A percentile compares a stretch with the other conserved stretches of the same genome.
These are phyloP conservation scores for Hoplodrina ambigua DNA, from an alignment of 2,888 invertebrate species.

Conservation along the genomic window DNA sequence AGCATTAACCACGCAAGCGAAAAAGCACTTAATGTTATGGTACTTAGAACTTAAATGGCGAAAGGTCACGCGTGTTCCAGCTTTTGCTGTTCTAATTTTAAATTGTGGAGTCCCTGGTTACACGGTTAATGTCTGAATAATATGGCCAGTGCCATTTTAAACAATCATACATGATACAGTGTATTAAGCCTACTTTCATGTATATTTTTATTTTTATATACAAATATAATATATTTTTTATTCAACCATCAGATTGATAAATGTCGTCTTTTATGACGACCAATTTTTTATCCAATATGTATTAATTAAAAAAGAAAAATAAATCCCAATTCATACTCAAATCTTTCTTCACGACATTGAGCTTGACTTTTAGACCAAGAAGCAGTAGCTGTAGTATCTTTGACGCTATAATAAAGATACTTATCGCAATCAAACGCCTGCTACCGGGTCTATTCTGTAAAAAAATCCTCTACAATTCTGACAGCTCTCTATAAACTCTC, in stretches of 20 bases:
- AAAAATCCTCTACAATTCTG: no score
- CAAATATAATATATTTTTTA: no score
- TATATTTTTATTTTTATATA: no score
- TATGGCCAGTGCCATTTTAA: constrained; percentile 11
- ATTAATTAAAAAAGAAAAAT: no score
- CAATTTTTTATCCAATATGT: no score
- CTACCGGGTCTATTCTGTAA: no score
- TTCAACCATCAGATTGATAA: no score
- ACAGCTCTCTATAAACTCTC: no score
- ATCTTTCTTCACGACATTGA: not conserved
- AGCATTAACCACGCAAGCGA: constrained; percentile 1
- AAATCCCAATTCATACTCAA: not conserved
- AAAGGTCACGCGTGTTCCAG: constrained; percentile 36
- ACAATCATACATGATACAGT: not conserved
- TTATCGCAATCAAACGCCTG: no score
- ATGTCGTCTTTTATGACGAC: no score
- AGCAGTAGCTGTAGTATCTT: not conserved
- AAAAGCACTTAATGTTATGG: constrained; percentile 5
- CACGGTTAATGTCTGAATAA: not conserved
- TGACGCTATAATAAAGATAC: no score
- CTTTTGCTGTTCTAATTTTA: constrained; percentile 33
- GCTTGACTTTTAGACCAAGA: no score
- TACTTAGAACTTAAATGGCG: constrained; percentile 16
- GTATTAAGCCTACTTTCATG: constrained; percentile 2
- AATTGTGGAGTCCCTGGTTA: constrained; percentile 16